Evolutionary conservation across 2,797 vertebrate genomes (phyloP), one percentile per base, ranked within the genome.

Genomic region (Philypnodon macrostomus): DNA sequence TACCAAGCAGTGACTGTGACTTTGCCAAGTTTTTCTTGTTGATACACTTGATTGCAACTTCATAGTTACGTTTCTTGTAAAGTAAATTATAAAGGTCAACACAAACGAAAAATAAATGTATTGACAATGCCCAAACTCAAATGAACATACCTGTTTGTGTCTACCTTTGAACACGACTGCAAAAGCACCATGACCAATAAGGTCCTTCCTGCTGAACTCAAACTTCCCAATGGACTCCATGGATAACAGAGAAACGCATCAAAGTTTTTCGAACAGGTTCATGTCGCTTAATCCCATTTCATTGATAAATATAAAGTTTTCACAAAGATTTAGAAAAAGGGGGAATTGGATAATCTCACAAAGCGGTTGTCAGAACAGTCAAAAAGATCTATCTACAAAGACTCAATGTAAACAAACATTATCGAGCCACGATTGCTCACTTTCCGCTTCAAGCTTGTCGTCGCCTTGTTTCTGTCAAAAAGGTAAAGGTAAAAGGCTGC

Each of bases 31-130:
- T 98, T 71, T 95, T 98, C 91, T 96, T 99, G 81, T 95, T 97
- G 59, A 99, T 98, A 61, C 95, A 98, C 75, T 99, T 99, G 52
- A 99, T 92, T 1, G 97, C 97, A 58, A 99, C 96, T 79, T 96
- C 93, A 83, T 90, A 84, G 56, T 94, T 89, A 37, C 89, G 94
- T 86, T 92, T 98, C 96, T 98, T 47, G 10, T 19, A 37, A 41
- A 15, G 8, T 8, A 9, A 48, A 58, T 16, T 6, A 13, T 15
- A 17, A 4, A 16, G 1, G 12, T 47, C 1, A 65, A 44, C 7
- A 50, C 7, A 30, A n/a, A 0, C 4, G 26, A 38, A 14, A 7
- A 2, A 47, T 13, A 40, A 7, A n/a, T n/a, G 40, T 1, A 11
- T 21, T 7, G 1, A 33, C 12, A 47, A 13, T 12, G 4, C 35